Evolutionary conservation across 2,797 vertebrate genomes (phyloP).

Genomic region (Melanotaenia boesemani): DNA sequence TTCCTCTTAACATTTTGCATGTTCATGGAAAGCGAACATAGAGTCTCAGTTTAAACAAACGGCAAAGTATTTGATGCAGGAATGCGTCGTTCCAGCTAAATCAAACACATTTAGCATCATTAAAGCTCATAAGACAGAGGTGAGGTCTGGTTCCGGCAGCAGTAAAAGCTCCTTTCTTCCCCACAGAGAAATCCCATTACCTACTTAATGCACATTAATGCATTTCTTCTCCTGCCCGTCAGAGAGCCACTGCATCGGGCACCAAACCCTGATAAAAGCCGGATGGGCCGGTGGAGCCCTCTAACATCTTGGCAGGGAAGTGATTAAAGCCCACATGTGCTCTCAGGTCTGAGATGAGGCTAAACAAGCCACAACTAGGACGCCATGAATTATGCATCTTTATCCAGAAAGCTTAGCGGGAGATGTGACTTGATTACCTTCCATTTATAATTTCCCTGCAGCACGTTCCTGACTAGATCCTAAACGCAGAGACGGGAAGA

Average conservation of each 20-base stretch:
- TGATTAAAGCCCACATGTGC: constrained; percentile 10
- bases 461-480: constrained; percentile 1
- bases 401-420: constrained; percentile 39
- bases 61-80: not conserved
- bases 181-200: constrained; percentile 32
- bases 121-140: not conserved
- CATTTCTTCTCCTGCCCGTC: constrained; percentile 7
- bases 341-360: constrained; percentile 24
- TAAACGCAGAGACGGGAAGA: not conserved
- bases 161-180: constrained; percentile 1
- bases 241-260: not conserved
- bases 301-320: constrained; percentile 2
- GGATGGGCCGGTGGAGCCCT: constrained; percentile 18
- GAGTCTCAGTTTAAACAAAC: not conserved
- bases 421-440: constrained; percentile 37
- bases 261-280: constrained; percentile 1
- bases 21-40: no score
- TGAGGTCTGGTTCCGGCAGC: constrained; percentile 1
- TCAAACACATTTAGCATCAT: not conserved
- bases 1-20: no score
- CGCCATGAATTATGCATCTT: constrained; percentile 65
- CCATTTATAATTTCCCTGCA: constrained; percentile 29
- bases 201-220: constrained; percentile 23
- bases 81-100: not conserved
- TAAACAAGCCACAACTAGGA: constrained; percentile 45